Base-by-base conservation (phyloP, 2,888 invertebrate species). In the Polylopha cassiicola region DNA sequence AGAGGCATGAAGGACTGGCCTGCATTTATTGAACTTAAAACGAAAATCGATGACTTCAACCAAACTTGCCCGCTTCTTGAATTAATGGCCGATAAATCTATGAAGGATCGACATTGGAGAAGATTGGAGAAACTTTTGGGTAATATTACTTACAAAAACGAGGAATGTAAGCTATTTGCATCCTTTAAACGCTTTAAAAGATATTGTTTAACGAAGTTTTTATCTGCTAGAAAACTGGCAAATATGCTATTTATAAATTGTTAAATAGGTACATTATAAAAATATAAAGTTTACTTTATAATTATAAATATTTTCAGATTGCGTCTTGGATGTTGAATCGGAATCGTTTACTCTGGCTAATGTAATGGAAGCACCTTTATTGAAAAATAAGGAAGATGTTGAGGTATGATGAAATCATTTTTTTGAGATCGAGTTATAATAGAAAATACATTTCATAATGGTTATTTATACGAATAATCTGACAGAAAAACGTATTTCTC, bases 11-110 rank as follows among this genome's bases (percentile, higher is more conserved):
- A 93, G 62, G 92, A 93, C 36, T 96, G 95, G 95, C 94, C 94
- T 0, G 95, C 96, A 0, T 97, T 86, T 62, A 87, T 92, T 34
- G 95, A 95, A 51, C 73, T 97, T 41, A 95, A 95, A 64, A 91
- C 90, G 48, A 95, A 94, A 76, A 95, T 97, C 44, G 95, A 96
- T 53, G 95, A 96, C 63, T 96, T 97, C 67, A 95, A 92, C 63
- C 92, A 95, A 69, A 93, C 92, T 4, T 95, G 95, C 62, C 95
- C 95, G 0, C 65, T 97, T 17, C 72, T 96, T 15, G 95, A 95
- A 65, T 60, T 95, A 50, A 95, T 97, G 95, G 92, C 95, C 2
- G 93, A 94, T 60, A 94, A 94, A 63, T 90, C 93, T 1, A 92
- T 95, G 92, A 92, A 93, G 63, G 90, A 91, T 3, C 87, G 94